phyloP scores from a whole-genome alignment of 2,113 vertebrate genomes.

The Gymnogyps californianus region DNA sequence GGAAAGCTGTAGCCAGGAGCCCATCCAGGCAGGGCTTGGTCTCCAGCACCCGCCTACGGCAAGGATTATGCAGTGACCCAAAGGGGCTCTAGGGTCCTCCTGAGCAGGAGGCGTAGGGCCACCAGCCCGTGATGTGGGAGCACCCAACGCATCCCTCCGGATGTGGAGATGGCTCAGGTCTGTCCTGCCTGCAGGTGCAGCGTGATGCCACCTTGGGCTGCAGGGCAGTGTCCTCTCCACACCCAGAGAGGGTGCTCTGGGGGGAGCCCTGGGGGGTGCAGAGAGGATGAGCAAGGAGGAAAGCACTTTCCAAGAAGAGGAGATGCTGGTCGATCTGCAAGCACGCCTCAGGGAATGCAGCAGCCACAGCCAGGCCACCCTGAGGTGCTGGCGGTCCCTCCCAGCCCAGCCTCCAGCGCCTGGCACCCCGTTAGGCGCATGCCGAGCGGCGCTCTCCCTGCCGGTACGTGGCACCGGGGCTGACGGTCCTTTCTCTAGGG shows the following conservation, averaged over 20 bases:
- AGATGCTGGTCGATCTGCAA: neutral
- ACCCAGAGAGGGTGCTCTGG: neutral
- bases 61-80: neutral
- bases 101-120: neutral
- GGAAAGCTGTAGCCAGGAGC: neutral
- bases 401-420: neutral
- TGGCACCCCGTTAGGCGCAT: neutral
- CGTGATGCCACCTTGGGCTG: neutral
- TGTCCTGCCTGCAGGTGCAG: neutral
- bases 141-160: neutral
- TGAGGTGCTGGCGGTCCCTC: neutral
- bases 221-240: neutral
- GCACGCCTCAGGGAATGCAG: fast-evolving
- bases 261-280: too few species aligned
- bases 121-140: neutral
- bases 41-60: neutral
- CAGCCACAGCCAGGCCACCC: neutral
- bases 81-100: neutral
- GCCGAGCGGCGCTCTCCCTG: neutral
- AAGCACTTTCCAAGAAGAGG: neutral
- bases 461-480: fast-evolving
- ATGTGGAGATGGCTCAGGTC: neutral
- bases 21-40: neutral
- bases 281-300: neutral
- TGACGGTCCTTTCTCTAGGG: neutral